Percentiles rank a stretch among this genome's conserved stretches.
Evolutionary conservation across 1,140 invertebrate species (phyloP).

Genomic region (Cotesia vestalis): DNA sequence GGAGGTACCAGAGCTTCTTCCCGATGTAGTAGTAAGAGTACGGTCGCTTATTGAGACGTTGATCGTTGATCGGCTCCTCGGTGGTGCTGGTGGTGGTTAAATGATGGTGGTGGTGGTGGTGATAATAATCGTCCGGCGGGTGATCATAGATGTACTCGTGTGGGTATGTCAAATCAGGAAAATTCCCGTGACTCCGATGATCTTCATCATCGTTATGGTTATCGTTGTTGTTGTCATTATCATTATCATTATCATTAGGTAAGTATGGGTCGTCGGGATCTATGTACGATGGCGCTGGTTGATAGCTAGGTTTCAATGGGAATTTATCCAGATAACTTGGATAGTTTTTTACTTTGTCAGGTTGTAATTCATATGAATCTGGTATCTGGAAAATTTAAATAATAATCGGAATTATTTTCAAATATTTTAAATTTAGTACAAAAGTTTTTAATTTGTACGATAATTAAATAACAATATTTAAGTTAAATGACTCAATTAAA

Average conservation of each 20-base stretch:
- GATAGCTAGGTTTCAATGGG: conserved; percentile 46
- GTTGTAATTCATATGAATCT: conserved; percentile 39
- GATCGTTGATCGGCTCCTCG: conserved; percentile 67
- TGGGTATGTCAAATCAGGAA: conserved; percentile 37
- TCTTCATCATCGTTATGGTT: conserved; percentile 35
- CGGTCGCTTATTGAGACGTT: conserved; percentile 73
- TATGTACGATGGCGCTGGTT: conserved; percentile 38
- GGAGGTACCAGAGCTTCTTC: conserved; percentile 83
- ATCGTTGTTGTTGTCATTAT: conserved; percentile 40
- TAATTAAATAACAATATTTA: no score
- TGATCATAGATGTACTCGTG: conserved; percentile 61
- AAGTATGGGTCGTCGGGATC: conserved; percentile 40
- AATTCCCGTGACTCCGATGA: conserved; percentile 52
- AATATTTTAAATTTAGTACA: no score
- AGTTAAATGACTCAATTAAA: no score
- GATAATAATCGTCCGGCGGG: conserved; percentile 53
- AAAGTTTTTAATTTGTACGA: no score
- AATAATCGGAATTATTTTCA: not conserved
- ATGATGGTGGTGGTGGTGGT: conserved; percentile 58
- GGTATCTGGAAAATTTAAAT: conserved; percentile 29
- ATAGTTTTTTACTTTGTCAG: conserved; percentile 35
- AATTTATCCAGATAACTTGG: conserved; percentile 41
- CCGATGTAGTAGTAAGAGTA: conserved; percentile 86
- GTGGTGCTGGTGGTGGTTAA: conserved; percentile 54
- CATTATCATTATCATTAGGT: conserved; percentile 53